Evolutionary conservation across 2,113 vertebrate genomes (phyloP).

Genomic region (Indri indri): DNA sequence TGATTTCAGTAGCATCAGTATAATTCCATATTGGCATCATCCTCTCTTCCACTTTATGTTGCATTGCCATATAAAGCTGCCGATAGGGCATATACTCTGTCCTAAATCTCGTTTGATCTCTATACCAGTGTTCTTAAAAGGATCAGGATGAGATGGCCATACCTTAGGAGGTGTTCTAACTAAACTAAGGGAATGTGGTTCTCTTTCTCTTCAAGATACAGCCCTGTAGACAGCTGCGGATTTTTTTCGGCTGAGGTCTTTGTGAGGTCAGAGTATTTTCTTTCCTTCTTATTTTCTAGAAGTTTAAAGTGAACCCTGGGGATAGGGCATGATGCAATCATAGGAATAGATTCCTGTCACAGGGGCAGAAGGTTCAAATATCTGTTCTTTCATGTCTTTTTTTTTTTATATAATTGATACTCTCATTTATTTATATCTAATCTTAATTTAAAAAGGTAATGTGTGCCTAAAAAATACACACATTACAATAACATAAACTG

Average conservation of each 20-base stretch:
- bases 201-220: neutral
- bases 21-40: neutral
- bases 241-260: slow-evolving; percentile 17
- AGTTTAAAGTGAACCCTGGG: slow-evolving; percentile 3
- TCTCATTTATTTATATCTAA: neutral
- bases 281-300: slow-evolving; percentile 50
- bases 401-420: neutral
- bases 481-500: neutral
- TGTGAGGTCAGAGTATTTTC: slow-evolving; percentile 45
- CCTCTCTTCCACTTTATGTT: neutral
- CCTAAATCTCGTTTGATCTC: neutral
- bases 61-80: neutral
- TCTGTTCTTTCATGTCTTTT: slow-evolving; percentile 26
- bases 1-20: neutral
- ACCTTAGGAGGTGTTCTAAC: neutral
- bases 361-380: neutral
- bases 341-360: neutral
- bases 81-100: neutral
- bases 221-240: neutral
- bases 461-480: neutral
- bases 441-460: neutral
- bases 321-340: neutral
- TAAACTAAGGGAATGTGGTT: neutral
- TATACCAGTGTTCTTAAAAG: neutral
- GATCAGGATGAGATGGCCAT: neutral